Evolutionary conservation across 2,888 invertebrate species (phyloP).

Genomic region (Ellobium chinense): DNA sequence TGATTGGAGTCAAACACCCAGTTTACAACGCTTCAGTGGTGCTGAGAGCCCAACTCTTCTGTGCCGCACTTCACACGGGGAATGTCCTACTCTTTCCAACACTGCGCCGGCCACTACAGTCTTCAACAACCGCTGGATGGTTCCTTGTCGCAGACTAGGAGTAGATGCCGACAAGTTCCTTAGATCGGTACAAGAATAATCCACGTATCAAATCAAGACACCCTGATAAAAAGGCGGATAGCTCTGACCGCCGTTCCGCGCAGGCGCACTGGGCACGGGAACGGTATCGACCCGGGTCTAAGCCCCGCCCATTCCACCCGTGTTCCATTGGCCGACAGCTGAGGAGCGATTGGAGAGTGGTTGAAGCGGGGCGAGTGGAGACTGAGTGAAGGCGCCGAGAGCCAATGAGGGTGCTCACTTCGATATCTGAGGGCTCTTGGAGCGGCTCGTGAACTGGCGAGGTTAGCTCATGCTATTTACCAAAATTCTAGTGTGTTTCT

Average conservation of each 20-base stretch:
- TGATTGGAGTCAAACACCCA: background rate
- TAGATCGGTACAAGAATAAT: slow-evolving; percentile 3
- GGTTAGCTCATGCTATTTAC: slow-evolving; percentile 12
- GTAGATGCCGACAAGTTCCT: slow-evolving; percentile 11
- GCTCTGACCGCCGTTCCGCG: slow-evolving; percentile 1
- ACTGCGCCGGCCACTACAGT: slow-evolving; percentile 16
- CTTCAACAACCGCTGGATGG: slow-evolving; percentile 26
- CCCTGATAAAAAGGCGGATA: slow-evolving; percentile 34
- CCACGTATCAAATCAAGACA: slow-evolving; percentile 18
- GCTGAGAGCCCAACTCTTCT: slow-evolving; percentile 6
- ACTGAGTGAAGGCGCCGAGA: slow-evolving; percentile 13
- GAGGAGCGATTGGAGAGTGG: slow-evolving; percentile 15
- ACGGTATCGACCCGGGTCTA: slow-evolving; percentile 33
- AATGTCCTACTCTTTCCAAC: background rate
- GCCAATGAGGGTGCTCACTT: slow-evolving; percentile 24
- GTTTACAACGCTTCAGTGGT: slow-evolving; percentile 16
- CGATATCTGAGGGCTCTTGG: background rate
- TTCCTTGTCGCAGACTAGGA: slow-evolving; percentile 23
- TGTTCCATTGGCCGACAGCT: slow-evolving; percentile 6
- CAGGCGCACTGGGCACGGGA: slow-evolving; percentile 20
- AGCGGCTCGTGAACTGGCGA: background rate
- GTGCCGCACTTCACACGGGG: slow-evolving; percentile 29
- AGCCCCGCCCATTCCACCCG: slow-evolving; percentile 24
- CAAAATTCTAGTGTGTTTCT: slow-evolving; percentile 4
- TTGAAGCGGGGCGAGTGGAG: background rate